These are phyloP conservation scores for Cladopsammia gracilis DNA, from an alignment of 64 coral and sea anemone genomes.

Conservation along the genomic window DNA sequence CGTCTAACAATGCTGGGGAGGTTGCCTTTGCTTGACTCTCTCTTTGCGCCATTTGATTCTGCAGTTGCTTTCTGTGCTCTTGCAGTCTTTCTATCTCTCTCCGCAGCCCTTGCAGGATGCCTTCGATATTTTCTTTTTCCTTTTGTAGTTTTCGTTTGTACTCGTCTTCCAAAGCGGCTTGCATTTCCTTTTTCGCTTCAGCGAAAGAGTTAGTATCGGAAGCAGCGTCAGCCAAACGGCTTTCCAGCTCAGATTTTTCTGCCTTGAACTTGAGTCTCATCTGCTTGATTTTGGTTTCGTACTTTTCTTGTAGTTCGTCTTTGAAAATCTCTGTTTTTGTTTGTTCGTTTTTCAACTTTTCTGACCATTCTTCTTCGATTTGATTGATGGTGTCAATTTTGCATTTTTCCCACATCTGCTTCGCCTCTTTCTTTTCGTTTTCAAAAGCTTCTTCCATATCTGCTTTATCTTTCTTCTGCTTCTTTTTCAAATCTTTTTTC, in stretches of 20 bases:
- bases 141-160: constrained; percentile 66
- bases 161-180: constrained; percentile 54
- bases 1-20: background rate
- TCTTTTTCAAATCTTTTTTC: constrained; percentile 67
- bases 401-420: constrained; percentile 51
- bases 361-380: constrained; percentile 84
- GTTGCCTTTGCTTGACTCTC: background rate
- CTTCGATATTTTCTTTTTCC: constrained; percentile 91
- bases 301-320: constrained; percentile 72
- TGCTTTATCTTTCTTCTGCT: constrained; percentile 71
- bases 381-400: constrained; percentile 77
- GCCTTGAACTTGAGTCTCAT: constrained; percentile 69
- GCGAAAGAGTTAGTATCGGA: constrained; percentile 63
- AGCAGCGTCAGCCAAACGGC: constrained; percentile 50
- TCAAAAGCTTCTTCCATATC: constrained; percentile 69
- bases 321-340: constrained; percentile 57
- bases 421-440: constrained; percentile 81
- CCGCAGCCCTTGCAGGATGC: constrained; percentile 66
- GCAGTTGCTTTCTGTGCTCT: constrained; percentile 74
- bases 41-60: constrained; percentile 69
- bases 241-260: constrained; percentile 78
- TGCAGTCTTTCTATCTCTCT: constrained; percentile 75
- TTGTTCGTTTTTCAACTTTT: constrained; percentile 61
- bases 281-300: constrained; percentile 64
- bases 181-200: constrained; percentile 63